Conservation (phyloP, 2,113 vertebrate species). For the Alaudala cheleensis region DNA sequence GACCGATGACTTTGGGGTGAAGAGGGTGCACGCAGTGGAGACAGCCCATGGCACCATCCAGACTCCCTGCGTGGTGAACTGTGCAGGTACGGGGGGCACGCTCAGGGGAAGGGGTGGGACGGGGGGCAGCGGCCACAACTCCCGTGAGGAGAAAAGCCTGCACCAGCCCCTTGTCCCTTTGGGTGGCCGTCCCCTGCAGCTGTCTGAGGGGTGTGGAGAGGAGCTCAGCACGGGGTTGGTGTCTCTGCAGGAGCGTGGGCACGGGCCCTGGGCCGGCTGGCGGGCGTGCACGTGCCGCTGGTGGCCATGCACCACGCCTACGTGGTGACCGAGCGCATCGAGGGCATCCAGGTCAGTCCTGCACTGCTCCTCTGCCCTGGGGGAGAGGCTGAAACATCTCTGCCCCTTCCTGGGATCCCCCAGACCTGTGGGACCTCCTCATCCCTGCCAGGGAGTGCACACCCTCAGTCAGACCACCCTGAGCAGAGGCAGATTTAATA, state of each 20-base stretch:
- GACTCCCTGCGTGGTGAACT: slow-evolving; percentile 92
- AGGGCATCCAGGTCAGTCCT: slow-evolving; percentile 90
- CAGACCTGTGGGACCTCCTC: accelerated
- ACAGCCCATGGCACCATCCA: slow-evolving; percentile 84
- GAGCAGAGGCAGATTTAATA: not conserved
- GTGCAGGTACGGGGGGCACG: slow-evolving; percentile 78
- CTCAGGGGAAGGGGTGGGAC: accelerated
- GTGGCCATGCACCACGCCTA: slow-evolving; percentile 95
- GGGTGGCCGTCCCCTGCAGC: accelerated
- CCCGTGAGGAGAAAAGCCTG: accelerated
- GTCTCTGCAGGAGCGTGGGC: slow-evolving; percentile 89
- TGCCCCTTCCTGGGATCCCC: too few species aligned
- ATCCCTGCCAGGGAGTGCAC: not conserved
- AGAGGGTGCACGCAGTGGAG: slow-evolving; percentile 84
- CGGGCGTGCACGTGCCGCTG: slow-evolving; percentile 89
- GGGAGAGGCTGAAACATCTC: not conserved
- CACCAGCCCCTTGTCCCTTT: not conserved
- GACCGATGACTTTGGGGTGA: slow-evolving; percentile 83
- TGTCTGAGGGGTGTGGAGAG: not conserved
- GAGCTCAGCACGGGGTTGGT: not conserved
- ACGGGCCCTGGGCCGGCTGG: slow-evolving; percentile 85
- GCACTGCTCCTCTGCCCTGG: not conserved
- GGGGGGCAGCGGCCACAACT: accelerated
- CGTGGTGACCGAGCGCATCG: slow-evolving; percentile 93
- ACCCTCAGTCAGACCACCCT: not conserved